Evolutionary conservation across 2,113 vertebrate genomes (phyloP).

Genomic region (Psammodynastes pulverulentus): DNA sequence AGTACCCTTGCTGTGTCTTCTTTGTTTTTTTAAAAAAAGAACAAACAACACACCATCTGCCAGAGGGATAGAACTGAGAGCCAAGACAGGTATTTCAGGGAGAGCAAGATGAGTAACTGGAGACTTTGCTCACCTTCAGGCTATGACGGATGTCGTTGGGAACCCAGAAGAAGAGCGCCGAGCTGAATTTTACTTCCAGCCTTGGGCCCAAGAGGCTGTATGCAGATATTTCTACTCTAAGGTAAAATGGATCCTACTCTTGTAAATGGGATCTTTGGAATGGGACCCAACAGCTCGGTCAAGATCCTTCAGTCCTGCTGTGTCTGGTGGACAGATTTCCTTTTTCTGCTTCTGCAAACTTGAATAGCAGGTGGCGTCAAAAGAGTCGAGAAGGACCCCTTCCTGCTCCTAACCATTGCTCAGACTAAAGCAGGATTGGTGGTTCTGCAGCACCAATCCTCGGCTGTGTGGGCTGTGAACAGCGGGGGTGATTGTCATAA

Average conservation of each 20-base stretch:
- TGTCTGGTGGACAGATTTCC: background rate
- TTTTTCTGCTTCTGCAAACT: background rate
- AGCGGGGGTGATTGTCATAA: background rate
- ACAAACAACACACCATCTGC: background rate
- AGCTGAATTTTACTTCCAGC: slow-evolving; percentile 99
- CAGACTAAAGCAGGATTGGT: background rate
- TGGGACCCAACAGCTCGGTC: background rate
- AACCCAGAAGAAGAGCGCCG: slow-evolving; percentile 96
- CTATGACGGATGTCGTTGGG: slow-evolving; percentile 97
- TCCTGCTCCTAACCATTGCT: background rate
- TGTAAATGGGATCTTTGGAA: background rate
- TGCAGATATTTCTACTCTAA: slow-evolving; percentile 99
- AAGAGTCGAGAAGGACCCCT: background rate
- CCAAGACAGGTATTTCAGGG: background rate
- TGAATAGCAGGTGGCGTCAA: background rate
- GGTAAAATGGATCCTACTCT: slow-evolving; percentile 59
- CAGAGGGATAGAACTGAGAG: background rate
- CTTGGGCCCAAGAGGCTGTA: slow-evolving; percentile 97
- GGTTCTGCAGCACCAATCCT: background rate
- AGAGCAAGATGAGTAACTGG: background rate
- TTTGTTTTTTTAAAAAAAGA: background rate
- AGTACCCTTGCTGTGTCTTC: background rate
- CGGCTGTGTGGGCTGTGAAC: background rate
- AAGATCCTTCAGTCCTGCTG: background rate
- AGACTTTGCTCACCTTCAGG: slow-evolving; percentile 66